Conservation (phyloP, 2,797 vertebrate species). For the Varecia variegata region DNA sequence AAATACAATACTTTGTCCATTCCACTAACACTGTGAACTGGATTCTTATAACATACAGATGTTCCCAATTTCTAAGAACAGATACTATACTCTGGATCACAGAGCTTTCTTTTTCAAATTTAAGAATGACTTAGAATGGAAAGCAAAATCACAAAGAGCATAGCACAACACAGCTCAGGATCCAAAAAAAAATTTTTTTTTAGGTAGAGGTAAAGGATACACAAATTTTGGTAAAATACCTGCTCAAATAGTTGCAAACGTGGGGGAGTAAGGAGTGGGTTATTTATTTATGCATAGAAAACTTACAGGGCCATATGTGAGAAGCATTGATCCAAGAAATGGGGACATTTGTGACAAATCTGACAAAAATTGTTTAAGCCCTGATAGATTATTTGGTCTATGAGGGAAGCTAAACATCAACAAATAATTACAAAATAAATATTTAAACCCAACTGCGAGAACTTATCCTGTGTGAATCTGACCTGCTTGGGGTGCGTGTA, state of each 20-base stretch:
- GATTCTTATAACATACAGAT: constrained; percentile 23
- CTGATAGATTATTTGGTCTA: not conserved
- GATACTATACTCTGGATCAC: not conserved
- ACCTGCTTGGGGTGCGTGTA: rapidly evolving
- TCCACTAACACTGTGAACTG: not conserved
- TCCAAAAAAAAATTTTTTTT: not conserved
- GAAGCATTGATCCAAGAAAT: not conserved
- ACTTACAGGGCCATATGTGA: not conserved
- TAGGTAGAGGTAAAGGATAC: not conserved
- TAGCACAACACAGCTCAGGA: not conserved
- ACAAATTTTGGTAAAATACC: not conserved
- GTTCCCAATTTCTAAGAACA: constrained; percentile 42
- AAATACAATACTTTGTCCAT: not conserved
- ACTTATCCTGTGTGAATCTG: not conserved
- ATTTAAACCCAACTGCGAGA: not conserved
- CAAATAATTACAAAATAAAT: not conserved
- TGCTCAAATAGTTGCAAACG: not conserved
- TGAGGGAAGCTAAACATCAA: not conserved
- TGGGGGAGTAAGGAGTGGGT: not conserved
- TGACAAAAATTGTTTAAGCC: not conserved
- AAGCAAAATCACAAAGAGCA: not conserved
- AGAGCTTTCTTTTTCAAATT: constrained; percentile 13
- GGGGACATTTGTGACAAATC: not conserved
- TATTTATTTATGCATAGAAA: not conserved
- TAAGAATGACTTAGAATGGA: not conserved